Conservation (phyloP, 2,113 vertebrate genomes). For the Lagenorhynchus albirostris region DNA sequence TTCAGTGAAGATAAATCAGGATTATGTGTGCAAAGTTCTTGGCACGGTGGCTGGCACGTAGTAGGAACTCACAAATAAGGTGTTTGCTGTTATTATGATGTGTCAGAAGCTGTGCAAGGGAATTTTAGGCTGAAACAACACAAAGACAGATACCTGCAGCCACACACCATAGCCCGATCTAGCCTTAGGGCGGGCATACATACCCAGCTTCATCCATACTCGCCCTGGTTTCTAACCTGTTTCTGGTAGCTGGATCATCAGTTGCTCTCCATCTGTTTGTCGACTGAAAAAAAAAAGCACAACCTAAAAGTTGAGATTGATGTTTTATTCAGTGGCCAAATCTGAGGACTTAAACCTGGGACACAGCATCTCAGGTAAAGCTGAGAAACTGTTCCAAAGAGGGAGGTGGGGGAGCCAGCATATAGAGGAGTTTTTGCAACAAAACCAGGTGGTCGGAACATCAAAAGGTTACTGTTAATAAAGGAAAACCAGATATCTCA, state of each 20-base stretch:
- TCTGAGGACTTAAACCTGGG: not conserved
- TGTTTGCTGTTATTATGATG: not conserved
- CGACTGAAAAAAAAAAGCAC: not conserved
- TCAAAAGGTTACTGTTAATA: not conserved
- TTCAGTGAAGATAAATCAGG: not conserved
- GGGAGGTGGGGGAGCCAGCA: not conserved
- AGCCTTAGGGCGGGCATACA: fast-evolving
- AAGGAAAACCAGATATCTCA: not conserved
- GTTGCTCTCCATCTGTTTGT: not conserved
- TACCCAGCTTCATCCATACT: not conserved
- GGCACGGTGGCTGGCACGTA: not conserved
- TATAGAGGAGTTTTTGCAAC: not conserved
- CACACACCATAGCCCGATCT: too few species aligned
- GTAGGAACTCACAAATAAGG: not conserved
- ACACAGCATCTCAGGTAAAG: not conserved
- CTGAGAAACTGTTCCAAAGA: not conserved
- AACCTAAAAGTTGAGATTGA: not conserved
- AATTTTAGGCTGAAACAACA: not conserved
- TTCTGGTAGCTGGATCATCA: not conserved
- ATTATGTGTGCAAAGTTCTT: not conserved
- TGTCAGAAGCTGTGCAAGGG: not conserved
- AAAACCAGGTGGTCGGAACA: not conserved
- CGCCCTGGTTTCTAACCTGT: not conserved
- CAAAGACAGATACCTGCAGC: not conserved
- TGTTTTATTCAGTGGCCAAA: not conserved